These are phyloP conservation scores for Hybognathus amarus DNA, from an alignment of 2,797 vertebrate genomes.

Conservation along the genomic window DNA sequence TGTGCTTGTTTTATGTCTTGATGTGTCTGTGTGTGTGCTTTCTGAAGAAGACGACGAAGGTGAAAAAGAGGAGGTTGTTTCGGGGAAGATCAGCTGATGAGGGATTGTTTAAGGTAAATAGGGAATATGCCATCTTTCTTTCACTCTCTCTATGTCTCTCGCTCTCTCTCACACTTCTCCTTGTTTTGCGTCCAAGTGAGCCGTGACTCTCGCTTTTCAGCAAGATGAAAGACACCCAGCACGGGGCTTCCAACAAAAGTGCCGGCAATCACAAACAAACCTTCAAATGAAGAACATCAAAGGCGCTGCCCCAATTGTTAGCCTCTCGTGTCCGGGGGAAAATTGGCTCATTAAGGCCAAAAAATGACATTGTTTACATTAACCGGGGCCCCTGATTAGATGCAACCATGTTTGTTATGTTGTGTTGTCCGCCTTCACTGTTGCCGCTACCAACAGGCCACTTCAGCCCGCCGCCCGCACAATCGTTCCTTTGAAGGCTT, in stretches of 20 bases:
- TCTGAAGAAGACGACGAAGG: conserved; percentile 55
- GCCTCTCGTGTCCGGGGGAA: conserved; percentile 82
- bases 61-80: conserved; percentile 57
- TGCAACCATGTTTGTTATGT: conserved; percentile 82
- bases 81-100: conserved; percentile 76
- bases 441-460: conserved; percentile 78
- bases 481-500: conserved; percentile 85
- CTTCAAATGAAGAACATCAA: conserved; percentile 87
- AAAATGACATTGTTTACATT: conserved; percentile 86
- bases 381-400: conserved; percentile 82
- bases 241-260: conserved; percentile 81
- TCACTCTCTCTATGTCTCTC: conserved; percentile 52
- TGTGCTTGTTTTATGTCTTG: conserved; percentile 71
- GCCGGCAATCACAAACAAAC: conserved; percentile 82
- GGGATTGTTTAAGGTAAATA: conserved; percentile 67
- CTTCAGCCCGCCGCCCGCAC: conserved; percentile 70
- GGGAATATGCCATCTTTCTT: conserved; percentile 72
- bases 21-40: conserved; percentile 57
- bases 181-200: conserved; percentile 73
- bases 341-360: conserved; percentile 89
- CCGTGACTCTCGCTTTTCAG: conserved; percentile 77
- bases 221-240: conserved; percentile 83
- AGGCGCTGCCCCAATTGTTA: conserved; percentile 83
- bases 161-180: conserved; percentile 23
- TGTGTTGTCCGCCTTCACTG: conserved; percentile 70